A percentile compares a stretch with the other conserved stretches of the same genome.
phyloP scores from a whole-genome alignment of 2,888 invertebrate genomes.

The Uropetala carovei region DNA sequence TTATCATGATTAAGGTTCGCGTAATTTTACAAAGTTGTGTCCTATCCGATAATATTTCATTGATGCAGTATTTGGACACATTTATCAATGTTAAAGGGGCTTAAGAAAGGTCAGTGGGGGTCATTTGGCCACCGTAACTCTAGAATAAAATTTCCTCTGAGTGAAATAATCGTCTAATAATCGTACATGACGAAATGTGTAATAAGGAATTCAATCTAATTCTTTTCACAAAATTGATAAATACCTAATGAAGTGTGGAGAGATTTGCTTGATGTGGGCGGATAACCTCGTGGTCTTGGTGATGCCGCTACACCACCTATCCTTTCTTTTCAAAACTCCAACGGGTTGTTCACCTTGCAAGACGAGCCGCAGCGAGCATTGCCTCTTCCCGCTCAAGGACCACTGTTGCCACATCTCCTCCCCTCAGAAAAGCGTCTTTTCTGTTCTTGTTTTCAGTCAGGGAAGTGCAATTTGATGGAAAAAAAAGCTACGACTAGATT shows the following conservation, averaged over 20 bases:
- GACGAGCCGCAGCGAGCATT: background rate
- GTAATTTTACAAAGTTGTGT: no score
- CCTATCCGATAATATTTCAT: no score
- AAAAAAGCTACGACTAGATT: background rate
- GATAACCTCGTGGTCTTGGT: background rate
- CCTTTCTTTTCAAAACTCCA: background rate
- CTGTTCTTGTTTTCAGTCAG: background rate
- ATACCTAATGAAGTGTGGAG: background rate
- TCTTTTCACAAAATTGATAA: no score
- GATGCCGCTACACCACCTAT: background rate
- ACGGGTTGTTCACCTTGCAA: constrained; percentile 40
- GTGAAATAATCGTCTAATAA: no score
- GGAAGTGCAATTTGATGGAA: background rate
- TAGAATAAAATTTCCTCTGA: no score
- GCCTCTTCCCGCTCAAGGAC: constrained; percentile 26
- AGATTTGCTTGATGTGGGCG: background rate
- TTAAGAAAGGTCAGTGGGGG: no score
- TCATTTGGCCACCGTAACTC: no score
- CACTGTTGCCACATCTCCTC: background rate
- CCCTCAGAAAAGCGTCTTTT: background rate
- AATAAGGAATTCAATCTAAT: no score
- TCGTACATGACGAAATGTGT: no score
- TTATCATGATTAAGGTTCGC: no score
- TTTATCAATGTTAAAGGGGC: no score
- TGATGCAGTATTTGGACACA: no score